Percentiles rank a stretch among this genome's conserved stretches.
Evolutionary conservation across 2,797 vertebrate species (phyloP).

Genomic region (Loris lydekkerianus): DNA sequence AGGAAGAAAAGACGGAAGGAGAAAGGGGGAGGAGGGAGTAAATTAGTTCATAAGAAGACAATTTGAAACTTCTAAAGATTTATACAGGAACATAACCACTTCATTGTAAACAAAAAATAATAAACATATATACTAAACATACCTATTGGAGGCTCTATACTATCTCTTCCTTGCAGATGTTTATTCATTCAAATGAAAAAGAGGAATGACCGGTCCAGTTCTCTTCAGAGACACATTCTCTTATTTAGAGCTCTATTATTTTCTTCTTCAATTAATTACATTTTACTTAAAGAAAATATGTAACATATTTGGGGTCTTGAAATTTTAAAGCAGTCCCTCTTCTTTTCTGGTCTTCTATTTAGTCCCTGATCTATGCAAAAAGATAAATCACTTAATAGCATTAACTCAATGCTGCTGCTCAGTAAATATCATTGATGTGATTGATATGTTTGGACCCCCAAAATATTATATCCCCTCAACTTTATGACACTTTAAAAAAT

Average conservation of each 20-base stretch:
- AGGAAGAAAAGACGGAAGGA: no score
- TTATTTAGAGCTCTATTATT: neutral
- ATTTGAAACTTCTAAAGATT: constrained; percentile 24
- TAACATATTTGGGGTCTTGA: neutral
- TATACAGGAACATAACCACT: neutral
- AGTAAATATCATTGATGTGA: neutral
- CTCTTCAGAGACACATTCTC: neutral
- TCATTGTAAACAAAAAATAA: neutral
- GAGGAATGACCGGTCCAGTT: neutral
- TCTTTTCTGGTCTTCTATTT: neutral
- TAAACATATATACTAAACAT: neutral
- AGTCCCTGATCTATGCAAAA: neutral
- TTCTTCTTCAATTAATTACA: neutral
- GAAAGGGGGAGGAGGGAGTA: no score
- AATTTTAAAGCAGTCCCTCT: neutral
- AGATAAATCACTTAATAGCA: neutral
- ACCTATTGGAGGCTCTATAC: neutral
- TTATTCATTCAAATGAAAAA: neutral
- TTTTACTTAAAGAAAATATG: neutral
- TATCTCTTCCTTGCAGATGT: neutral
- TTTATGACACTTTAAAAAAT: neutral
- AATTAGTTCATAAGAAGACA: neutral
- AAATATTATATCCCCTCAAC: neutral
- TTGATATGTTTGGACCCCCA: neutral
- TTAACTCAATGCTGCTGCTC: neutral